A percentile compares a stretch with the other conserved stretches of the same genome.
Conservation (phyloP, 2,797 vertebrate species). For the Anabas testudineus region DNA sequence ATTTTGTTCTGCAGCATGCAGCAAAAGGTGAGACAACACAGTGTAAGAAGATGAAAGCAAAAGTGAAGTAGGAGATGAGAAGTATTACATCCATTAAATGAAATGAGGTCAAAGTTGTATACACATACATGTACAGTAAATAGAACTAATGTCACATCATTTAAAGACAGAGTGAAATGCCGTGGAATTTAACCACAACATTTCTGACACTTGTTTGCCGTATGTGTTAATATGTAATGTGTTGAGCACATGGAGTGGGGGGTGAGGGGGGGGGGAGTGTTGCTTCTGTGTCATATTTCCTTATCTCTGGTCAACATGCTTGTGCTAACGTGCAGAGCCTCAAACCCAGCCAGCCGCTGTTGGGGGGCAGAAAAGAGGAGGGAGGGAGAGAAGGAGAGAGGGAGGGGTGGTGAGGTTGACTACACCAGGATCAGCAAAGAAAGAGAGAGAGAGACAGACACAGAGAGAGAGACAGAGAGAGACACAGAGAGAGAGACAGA, state of each 20-base stretch:
- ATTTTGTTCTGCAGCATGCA: slow-evolving; percentile 34
- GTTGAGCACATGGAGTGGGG: slow-evolving; percentile 20
- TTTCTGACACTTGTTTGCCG: slow-evolving; percentile 16
- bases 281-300: slow-evolving; percentile 65
- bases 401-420: slow-evolving; percentile 28
- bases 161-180: slow-evolving; percentile 1
- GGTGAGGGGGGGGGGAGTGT: slow-evolving; percentile 11
- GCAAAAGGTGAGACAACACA: slow-evolving; percentile 24
- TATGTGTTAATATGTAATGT: slow-evolving; percentile 1
- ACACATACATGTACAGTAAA: background rate
- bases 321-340: slow-evolving; percentile 48
- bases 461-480: slow-evolving; percentile 23
- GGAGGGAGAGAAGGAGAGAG: slow-evolving; percentile 33
- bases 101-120: slow-evolving; percentile 6
- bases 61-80: slow-evolving; percentile 3
- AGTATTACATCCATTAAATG: background rate
- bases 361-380: slow-evolving; percentile 47
- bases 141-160: background rate
- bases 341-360: slow-evolving; percentile 52
- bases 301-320: slow-evolving; percentile 79
- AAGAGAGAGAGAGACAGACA: slow-evolving; percentile 21
- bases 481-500: slow-evolving; percentile 33
- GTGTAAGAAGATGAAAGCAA: slow-evolving; percentile 13
- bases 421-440: slow-evolving; percentile 50
- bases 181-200: slow-evolving; percentile 21